Base-by-base conservation (phyloP, 2,888 invertebrate genomes). In the Drosophila birchii region DNA sequence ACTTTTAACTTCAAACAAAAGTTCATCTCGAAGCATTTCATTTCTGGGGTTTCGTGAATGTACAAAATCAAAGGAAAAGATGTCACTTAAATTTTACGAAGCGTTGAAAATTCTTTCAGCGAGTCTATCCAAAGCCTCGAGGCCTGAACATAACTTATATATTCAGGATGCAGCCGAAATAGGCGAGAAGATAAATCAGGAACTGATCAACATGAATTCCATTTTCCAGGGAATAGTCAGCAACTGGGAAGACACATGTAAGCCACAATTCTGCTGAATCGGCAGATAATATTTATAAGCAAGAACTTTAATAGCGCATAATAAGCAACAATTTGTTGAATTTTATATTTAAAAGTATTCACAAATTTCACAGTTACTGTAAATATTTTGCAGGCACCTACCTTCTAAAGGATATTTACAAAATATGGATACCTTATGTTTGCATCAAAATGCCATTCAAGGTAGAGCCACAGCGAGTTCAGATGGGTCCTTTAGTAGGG, bases 141-240 rank as follows among this genome's bases (percentile, higher is more conserved):
- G 6, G 29, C 41, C 41, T 16, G 55, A 41, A 4, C 41, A 29
- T 41, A 3, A 18, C 16, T 4, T 9, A 20, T 45, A 44, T 32
- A 32, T 16, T n/a, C 45, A 56, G 14, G 56, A 56, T 32, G 29
- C 44, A 20, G 20, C 16, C 12, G 45, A 56, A 44, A 45, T 56
- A 32, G 11, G 32, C 4, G 18, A 44, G 20, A 29, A 44, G 12
- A 44, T 56, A 44, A 32, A 44, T 32, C 14, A 20, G 20, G 56
- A 56, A 20, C 47, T 56, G 4, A 20, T 44, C 12, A 32, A 56
- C 1, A 56, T 56, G 7, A 32, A 56, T 44, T 56, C 56, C 7
- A 32, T 56, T 44, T 56, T 56, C 16, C 32, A 56, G 20, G 45
- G 18, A 8, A 1, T 16, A 32, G 32, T 57, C 1, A 32, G 14